These are phyloP conservation scores for Cryptus viduatorius DNA, from an alignment of 2,888 invertebrate genomes.

Conservation along the genomic window DNA sequence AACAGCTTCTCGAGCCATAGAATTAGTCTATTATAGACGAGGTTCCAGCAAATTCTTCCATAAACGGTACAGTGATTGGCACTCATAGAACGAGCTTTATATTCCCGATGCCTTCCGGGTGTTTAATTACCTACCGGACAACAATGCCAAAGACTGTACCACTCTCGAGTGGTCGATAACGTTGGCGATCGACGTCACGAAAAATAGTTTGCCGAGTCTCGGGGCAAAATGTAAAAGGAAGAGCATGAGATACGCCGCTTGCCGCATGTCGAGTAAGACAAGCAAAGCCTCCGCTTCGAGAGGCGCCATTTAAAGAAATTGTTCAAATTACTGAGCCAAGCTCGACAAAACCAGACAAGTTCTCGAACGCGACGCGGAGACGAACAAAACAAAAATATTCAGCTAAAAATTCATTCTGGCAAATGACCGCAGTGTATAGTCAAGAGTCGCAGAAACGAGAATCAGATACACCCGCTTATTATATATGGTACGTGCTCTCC, in stretches of 20 bases:
- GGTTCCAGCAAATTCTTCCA: background rate
- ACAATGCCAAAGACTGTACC: background rate
- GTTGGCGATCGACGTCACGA: background rate
- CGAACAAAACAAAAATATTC: background rate
- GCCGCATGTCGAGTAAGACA: slow-evolving; percentile 1
- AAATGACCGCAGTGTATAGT: background rate
- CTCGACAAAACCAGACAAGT: background rate
- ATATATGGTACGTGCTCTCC: slow-evolving; percentile 23
- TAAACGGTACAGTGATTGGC: background rate
- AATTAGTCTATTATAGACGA: slow-evolving; percentile 16
- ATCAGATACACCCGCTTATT: slow-evolving; percentile 23
- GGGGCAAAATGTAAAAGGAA: slow-evolving; percentile 2
- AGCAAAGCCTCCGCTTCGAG: background rate
- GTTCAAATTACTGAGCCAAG: background rate
- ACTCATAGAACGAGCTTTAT: background rate
- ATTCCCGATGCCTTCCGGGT: background rate
- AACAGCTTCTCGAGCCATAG: slow-evolving; percentile 14
- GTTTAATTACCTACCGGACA: background rate
- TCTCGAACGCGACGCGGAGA: background rate
- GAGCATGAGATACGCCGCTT: background rate
- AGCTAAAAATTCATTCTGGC: slow-evolving; percentile 16
- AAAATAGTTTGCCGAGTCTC: background rate
- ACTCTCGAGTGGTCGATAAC: background rate
- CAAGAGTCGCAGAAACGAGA: slow-evolving; percentile 16
- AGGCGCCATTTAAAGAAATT: slow-evolving; percentile 6